Percentiles rank a stretch among this genome's conserved stretches.
Evolutionary conservation across 1,140 invertebrate species (phyloP).

Genomic region (Zaprionus tsacasi): DNA sequence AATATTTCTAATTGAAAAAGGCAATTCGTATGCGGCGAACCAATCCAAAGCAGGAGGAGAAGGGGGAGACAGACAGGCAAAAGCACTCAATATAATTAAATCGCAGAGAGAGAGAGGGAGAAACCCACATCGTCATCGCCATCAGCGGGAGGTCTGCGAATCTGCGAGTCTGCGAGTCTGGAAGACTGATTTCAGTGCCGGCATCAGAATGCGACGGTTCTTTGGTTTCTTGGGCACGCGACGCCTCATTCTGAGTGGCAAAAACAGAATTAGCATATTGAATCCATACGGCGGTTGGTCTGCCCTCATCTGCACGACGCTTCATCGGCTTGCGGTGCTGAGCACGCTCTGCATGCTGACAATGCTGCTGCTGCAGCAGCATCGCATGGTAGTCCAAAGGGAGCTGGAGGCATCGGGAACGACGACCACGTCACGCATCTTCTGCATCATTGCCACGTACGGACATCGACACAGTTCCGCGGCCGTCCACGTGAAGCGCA

Average conservation of each 20-base stretch:
- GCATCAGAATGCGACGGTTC: conserved; percentile 56
- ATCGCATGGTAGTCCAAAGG: background rate
- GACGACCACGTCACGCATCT: conserved; percentile 30
- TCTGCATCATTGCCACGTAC: conserved; percentile 64
- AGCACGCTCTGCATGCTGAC: conserved; percentile 29
- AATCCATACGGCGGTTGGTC: conserved; percentile 41
- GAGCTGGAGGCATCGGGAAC: background rate
- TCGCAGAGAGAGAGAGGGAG: conserved; percentile 43
- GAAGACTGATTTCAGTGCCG: conserved; percentile 33
- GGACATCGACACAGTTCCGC: conserved; percentile 24
- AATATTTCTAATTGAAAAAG: conserved; percentile 82
- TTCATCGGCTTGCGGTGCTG: conserved; percentile 31
- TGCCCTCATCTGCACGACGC: background rate
- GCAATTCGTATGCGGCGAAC: conserved; percentile 76
- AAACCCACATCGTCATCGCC: conserved; percentile 11
- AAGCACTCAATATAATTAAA: conserved; percentile 81
- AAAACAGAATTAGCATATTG: conserved; percentile 59
- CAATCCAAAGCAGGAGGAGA: conserved; percentile 40
- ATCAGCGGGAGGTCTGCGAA: background rate
- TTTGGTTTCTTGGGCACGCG: conserved; percentile 51
- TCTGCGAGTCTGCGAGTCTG: background rate
- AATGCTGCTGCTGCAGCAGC: conserved; percentile 1
- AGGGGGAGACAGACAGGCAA: conserved; percentile 53
- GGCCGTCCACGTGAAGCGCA: conserved; percentile 52
- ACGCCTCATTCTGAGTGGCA: conserved; percentile 42